These are phyloP conservation scores for Halocynthia roretzi DNA, from an alignment of 23 tunicate genomes.

Conservation along the genomic window DNA sequence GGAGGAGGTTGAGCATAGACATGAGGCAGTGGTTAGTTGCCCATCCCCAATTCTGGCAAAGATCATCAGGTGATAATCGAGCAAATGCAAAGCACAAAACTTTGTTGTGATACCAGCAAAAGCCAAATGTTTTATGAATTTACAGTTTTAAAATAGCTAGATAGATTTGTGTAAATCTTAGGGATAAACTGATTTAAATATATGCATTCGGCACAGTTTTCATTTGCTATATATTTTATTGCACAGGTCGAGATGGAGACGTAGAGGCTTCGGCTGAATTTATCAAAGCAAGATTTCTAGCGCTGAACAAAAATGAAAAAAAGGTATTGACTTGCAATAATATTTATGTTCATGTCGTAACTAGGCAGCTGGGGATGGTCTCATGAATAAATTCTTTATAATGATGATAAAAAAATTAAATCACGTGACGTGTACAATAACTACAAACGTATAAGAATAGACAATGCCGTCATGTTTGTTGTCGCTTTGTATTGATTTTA, in stretches of 20 bases:
- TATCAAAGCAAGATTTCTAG: constrained; percentile 10
- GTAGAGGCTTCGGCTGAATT: constrained; percentile 15
- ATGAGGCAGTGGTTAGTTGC: too few relatives aligned
- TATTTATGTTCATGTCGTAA: background rate
- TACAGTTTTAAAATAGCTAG: too few relatives aligned
- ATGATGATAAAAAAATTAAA: background rate
- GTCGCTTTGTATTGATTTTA: background rate
- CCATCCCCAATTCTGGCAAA: too few relatives aligned
- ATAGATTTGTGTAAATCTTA: too few relatives aligned
- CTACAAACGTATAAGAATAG: background rate
- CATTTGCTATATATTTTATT: background rate
- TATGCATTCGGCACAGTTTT: too few relatives aligned
- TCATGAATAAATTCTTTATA: background rate
- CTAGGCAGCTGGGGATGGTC: background rate
- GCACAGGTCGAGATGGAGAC: constrained; percentile 16
- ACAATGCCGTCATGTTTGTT: background rate
- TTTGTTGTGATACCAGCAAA: too few relatives aligned
- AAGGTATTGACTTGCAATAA: background rate
- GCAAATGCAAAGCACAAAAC: too few relatives aligned
- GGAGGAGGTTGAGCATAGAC: too few relatives aligned
- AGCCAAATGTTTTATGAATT: too few relatives aligned
- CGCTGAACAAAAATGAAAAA: background rate
- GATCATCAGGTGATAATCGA: too few relatives aligned
- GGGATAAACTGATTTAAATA: too few relatives aligned
- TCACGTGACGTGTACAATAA: background rate